Evolutionary conservation across 2,797 vertebrate genomes (phyloP).

Genomic region (Simalia tracyae): DNA sequence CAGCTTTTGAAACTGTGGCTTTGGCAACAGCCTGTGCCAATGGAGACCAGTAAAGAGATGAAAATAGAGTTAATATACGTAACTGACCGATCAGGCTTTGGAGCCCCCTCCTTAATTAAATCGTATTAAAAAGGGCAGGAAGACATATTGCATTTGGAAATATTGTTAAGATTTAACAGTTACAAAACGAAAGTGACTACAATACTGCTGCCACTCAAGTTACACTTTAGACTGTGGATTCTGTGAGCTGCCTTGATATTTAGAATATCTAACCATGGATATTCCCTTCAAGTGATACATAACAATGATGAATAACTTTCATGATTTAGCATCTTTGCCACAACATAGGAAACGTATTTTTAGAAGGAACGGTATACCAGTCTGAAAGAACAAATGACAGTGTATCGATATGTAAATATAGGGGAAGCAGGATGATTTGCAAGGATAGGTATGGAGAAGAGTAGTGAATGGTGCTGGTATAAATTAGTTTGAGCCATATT

Average conservation of each 20-base stretch:
- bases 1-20: not conserved
- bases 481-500: not conserved
- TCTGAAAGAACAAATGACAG: not conserved
- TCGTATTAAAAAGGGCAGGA: not conserved
- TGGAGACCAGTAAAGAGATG: not conserved
- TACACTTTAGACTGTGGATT: not conserved
- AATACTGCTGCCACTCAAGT: not conserved
- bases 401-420: not conserved
- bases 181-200: not conserved
- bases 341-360: not conserved
- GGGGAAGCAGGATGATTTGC: not conserved
- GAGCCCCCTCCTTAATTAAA: not conserved
- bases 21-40: not conserved
- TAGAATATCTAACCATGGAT: not conserved
- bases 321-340: not conserved
- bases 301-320: not conserved
- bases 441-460: not conserved
- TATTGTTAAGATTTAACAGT: not conserved
- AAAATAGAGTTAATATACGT: not conserved
- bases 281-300: not conserved
- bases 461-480: not conserved
- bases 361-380: not conserved
- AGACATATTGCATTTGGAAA: not conserved
- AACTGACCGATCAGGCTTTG: not conserved
- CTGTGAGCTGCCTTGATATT: not conserved